Evolutionary conservation across 2,113 vertebrate species (phyloP), one percentile per base, ranked within the genome.

Genomic region (Vimba vimba): DNA sequence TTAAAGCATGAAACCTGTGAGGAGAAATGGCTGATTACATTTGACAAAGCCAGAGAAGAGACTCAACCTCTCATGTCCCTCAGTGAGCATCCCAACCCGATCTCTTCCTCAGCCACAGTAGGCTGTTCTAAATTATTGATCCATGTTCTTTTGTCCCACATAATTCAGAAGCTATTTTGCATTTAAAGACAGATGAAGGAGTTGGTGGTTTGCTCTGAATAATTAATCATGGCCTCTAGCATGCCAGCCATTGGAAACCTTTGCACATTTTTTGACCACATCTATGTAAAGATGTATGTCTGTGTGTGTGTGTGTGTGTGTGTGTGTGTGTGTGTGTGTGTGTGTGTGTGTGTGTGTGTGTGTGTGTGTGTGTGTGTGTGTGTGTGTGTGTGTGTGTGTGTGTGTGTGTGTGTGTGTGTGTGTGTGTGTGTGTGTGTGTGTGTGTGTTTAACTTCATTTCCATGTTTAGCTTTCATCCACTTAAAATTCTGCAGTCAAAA

Each of bases 141-240:
- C 55, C 3, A 9, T 79, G 47, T 84, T 75, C 83, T 75, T 87
- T 59, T 73, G 25, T 76, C 68, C 79, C 68, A 36, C 10, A 62
- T 62, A 75, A 85, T 80, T 81, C 81, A 52, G 68, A 78, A 81
- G 86, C 77, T 84, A 76, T 62, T 79, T 62, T 55, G 81, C 39
- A 87, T 87, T 77, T 60, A 78, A 83, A 55, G 86, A 66, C 50
- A 84, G 66, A 69, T 62, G 82, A 77, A 79, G 15, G 10, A 59
- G 19, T 62, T n/a, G 6, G 78, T 30, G 7, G 68, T 84, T 64
- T 64, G 15, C 45, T 57, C 83, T 84, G 57, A 87, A 75, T 85
- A 75, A 87, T 85, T 85, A 64, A 87, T 79, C 9, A 17, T 52
- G 50, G 55, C 82, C 62, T 55, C 62, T 27, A 27, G 73, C 47